Evolutionary conservation across 2,888 invertebrate species (phyloP).

Genomic region (Lasioglossum vierecki): DNA sequence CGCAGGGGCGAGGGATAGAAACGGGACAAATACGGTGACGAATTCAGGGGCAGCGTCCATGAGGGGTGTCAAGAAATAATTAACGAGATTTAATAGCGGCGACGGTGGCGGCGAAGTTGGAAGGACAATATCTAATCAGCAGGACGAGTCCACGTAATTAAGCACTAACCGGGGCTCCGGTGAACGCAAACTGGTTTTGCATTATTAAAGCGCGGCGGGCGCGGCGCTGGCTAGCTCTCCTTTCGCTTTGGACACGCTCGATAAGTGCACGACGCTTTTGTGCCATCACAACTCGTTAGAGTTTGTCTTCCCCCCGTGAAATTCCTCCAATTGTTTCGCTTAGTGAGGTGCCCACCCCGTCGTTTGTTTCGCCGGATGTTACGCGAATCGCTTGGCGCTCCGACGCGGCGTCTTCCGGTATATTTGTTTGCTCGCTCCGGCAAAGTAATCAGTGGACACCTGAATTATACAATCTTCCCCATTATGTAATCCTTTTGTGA

Average conservation of each 20-base stretch:
- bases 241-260: conserved; percentile 66
- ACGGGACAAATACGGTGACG: conserved; percentile 19
- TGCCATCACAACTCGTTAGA: conserved; percentile 65
- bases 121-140: conserved; percentile 71
- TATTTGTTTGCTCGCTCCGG: not conserved
- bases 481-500: not conserved
- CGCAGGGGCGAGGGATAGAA: not conserved
- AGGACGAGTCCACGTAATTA: conserved; percentile 76
- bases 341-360: conserved; percentile 5
- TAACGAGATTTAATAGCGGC: conserved; percentile 62
- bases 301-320: conserved; percentile 52
- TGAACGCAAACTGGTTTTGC: conserved; percentile 79
- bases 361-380: conserved; percentile 19
- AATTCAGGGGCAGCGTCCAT: conserved; percentile 16
- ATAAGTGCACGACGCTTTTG: conserved; percentile 64
- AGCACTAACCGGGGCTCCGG: conserved; percentile 74
- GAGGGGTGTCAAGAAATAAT: conserved; percentile 60
- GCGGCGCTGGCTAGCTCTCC: conserved; percentile 43
- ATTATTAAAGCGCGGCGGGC: conserved; percentile 73
- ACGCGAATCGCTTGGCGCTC: conserved; percentile 12
- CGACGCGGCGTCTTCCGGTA: not conserved
- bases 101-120: conserved; percentile 51
- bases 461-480: not conserved
- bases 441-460: conserved; percentile 9
- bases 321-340: conserved; percentile 56